Conservation (phyloP, 1,140 invertebrate genomes). For the Andrena cerasifolii region DNA sequence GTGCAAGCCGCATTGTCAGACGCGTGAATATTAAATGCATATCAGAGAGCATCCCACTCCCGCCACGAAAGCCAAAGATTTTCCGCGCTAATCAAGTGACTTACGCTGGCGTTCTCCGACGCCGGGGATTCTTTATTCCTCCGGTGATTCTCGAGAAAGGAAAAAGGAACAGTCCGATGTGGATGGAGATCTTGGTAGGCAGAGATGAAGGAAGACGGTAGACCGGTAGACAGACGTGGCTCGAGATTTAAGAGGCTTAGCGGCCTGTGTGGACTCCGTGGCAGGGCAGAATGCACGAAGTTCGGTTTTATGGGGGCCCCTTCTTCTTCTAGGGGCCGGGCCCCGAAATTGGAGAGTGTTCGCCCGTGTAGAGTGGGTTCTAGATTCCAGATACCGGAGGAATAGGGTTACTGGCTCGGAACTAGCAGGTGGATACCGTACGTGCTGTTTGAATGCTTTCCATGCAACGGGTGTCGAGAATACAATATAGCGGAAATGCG, state of each 20-base stretch:
- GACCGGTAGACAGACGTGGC: constrained; percentile 44
- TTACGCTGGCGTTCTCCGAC: background rate
- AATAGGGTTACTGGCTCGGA: constrained; percentile 69
- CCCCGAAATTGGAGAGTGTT: constrained; percentile 64
- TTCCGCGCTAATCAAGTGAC: constrained; percentile 22
- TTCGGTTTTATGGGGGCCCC: constrained; percentile 55
- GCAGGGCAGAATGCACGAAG: constrained; percentile 50
- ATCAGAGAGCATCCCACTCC: background rate
- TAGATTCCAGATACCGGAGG: constrained; percentile 69
- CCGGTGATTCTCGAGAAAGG: constrained; percentile 4
- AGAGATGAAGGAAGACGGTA: constrained; percentile 51
- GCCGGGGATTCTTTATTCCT: constrained; percentile 19
- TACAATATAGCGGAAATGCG: constrained; percentile 30
- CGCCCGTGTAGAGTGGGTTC: constrained; percentile 58
- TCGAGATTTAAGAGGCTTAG: constrained; percentile 67
- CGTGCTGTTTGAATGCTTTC: constrained; percentile 49
- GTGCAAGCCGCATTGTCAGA: background rate
- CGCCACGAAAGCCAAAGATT: background rate
- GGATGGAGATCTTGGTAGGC: constrained; percentile 48
- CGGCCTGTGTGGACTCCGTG: constrained; percentile 31
- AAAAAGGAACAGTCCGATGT: constrained; percentile 40
- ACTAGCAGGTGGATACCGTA: constrained; percentile 70
- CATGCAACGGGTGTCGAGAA: constrained; percentile 65
- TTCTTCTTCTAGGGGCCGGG: constrained; percentile 56
- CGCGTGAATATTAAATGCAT: background rate